Evolutionary conservation across 2,113 vertebrate species (phyloP).

Genomic region (Ifrita kowaldi): DNA sequence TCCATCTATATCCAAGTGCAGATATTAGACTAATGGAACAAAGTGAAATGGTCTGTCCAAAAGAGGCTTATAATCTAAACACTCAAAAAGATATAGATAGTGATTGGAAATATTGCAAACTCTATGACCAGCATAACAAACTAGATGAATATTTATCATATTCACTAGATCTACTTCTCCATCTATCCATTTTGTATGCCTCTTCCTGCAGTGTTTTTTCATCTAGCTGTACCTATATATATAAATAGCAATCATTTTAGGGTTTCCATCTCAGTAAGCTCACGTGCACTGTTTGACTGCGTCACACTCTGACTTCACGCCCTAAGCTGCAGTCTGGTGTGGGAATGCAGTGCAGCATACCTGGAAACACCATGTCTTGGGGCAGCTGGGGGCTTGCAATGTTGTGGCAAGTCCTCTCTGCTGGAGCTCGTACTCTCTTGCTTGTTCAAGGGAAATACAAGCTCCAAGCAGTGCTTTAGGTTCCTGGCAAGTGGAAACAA

Average conservation of each 20-base stretch:
- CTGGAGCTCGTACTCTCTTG: neutral
- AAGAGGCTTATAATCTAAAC: neutral
- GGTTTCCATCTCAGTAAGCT: neutral
- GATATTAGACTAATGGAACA: neutral
- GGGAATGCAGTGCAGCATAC: neutral
- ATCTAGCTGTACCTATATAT: neutral
- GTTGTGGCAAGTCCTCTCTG: neutral
- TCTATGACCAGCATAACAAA: neutral
- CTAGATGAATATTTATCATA: neutral
- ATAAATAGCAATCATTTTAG: neutral
- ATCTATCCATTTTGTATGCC: neutral
- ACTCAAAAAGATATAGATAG: neutral
- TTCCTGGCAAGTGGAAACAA: neutral
- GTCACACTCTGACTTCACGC: neutral
- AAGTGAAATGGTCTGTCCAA: neutral
- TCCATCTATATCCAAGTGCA: neutral
- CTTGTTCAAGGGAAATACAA: neutral
- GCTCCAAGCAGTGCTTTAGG: neutral
- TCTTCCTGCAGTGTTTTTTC: neutral
- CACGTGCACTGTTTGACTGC: fast-evolving
- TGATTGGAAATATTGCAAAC: neutral
- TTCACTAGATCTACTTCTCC: neutral
- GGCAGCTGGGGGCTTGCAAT: fast-evolving
- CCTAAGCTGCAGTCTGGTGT: neutral
- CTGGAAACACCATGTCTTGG: neutral